phyloP scores from a whole-genome alignment of 2,888 invertebrate genomes.

The Exocentrus adspersus region DNA sequence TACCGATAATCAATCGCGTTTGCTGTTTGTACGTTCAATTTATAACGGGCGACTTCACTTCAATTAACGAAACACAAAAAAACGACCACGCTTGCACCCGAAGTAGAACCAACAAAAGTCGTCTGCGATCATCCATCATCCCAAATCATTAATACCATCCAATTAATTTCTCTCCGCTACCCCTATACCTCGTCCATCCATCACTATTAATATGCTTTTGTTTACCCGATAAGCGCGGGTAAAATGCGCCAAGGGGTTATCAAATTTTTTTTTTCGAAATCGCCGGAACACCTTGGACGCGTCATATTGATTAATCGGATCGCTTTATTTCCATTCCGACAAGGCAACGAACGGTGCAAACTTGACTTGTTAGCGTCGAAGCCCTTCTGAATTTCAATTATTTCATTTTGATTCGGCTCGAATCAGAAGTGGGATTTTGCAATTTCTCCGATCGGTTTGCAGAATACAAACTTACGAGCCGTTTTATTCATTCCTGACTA shows the following conservation, averaged over 20 bases:
- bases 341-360: too few relatives aligned
- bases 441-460: too few relatives aligned
- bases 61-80: constrained; percentile 1
- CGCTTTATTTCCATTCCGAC: too few relatives aligned
- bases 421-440: too few relatives aligned
- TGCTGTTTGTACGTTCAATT: neutral
- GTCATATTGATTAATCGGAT: too few relatives aligned
- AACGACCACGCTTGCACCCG: neutral
- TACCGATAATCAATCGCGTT: too few relatives aligned
- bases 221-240: constrained; percentile 12
- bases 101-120: constrained; percentile 8
- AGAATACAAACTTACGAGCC: too few relatives aligned
- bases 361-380: too few relatives aligned
- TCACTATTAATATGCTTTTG: constrained; percentile 30
- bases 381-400: neutral
- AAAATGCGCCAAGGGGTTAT: neutral
- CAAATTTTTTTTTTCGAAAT: too few relatives aligned
- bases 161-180: constrained; percentile 15
- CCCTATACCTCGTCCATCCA: constrained; percentile 23
- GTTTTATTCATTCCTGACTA: too few relatives aligned
- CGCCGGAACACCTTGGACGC: too few relatives aligned
- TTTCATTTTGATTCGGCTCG: neutral
- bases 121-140: constrained; percentile 13
- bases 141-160: constrained; percentile 19
- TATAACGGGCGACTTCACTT: neutral